Evolutionary conservation across 2,797 vertebrate species (phyloP), one percentile per base, ranked within the genome.

Genomic region (Gallinago stenura): DNA sequence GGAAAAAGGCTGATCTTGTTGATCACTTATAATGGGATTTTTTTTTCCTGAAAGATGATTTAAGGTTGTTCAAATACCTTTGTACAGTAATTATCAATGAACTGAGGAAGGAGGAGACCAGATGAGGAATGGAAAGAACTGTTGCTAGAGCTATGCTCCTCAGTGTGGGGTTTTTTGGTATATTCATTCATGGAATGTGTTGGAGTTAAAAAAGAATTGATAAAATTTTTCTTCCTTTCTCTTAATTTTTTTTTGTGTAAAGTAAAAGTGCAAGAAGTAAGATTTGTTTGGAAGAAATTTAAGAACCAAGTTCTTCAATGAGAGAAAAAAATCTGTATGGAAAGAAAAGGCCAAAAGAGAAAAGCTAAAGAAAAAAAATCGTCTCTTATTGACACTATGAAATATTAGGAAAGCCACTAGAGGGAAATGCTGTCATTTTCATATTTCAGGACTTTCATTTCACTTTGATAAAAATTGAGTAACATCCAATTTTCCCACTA

Each of bases 341-440:
- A 54, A 57, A 6, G 3, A 68, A 31, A 31, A 81, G 18, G 18
- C 15, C 24, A 73, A 71, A 91, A 61, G 12, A 75, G 15, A 75
- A 89, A 80, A 76, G 4, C 17, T 69, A 45, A 78, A 75, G 10
- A 14, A 61, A 78, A 68, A 91, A 88, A 51, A 46, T 2, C 4
- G 6, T 13, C 2, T 73, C 17, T 33, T 86, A 57, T 30, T 72
- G 84, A 80, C 62, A 81, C 30, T 51, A 65, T n/a, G 25, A 93
- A 77, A 83, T 93, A 90, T 57, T 92, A n/a, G 31, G 78, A 92
- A 92, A 92, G 1, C 24, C 90, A 84, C 72, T 84, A 82, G 85
- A 91, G 87, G 80, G 82, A 90, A 91, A 95, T 93, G 56, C 82
- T 95, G 84, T 94, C 91, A 90, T 95, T 94, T 96, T 93, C 76